Conservation (phyloP, 2,797 vertebrate genomes). For the Aldrovandia affinis region DNA sequence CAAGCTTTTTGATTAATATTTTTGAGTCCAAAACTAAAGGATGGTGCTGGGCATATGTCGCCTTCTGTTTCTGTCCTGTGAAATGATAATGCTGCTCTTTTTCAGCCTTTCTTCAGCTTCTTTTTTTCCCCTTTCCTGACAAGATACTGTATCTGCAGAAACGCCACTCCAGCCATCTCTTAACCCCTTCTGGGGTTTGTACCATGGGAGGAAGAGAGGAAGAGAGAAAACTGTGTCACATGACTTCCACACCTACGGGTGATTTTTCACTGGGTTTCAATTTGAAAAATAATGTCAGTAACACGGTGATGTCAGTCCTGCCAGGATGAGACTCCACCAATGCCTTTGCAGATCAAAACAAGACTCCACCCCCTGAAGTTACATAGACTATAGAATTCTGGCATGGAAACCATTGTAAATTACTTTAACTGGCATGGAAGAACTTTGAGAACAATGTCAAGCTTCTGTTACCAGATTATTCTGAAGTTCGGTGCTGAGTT, state of each 20-base stretch:
- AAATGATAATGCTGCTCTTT: slow-evolving; percentile 86
- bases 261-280: background rate
- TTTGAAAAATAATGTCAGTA: background rate
- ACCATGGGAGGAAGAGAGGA: background rate
- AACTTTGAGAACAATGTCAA: background rate
- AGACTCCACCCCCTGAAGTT: background rate
- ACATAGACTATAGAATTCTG: background rate
- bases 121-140: slow-evolving; percentile 62
- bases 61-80: slow-evolving; percentile 91
- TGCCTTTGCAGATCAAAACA: background rate
- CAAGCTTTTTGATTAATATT: slow-evolving; percentile 95
- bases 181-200: slow-evolving; percentile 63
- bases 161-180: slow-evolving; percentile 66
- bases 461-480: background rate
- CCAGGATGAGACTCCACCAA: background rate
- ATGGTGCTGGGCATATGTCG: slow-evolving; percentile 84
- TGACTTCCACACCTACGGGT: background rate
- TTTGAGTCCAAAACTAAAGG: slow-evolving; percentile 87
- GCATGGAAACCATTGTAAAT: background rate
- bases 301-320: background rate
- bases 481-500: background rate
- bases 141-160: slow-evolving; percentile 58
- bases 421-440: background rate
- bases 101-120: background rate
- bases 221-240: background rate